Conservation (phyloP, 2,113 vertebrate species). For the Abramis brama region DNA sequence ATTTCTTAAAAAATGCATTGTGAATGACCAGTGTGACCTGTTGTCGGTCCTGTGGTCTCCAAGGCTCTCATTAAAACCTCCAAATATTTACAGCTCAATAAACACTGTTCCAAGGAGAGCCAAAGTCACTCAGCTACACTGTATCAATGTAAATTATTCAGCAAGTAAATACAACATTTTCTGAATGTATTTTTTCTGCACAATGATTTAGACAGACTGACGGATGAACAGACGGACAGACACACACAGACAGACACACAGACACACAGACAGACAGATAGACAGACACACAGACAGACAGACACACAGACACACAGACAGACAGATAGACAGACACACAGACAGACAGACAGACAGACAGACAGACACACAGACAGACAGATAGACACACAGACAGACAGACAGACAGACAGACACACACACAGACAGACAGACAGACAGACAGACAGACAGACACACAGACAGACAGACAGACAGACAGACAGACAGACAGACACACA, state of each 20-base stretch:
- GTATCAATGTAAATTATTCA: not conserved
- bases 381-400: not conserved
- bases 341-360: too few relatives aligned
- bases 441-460: rapidly evolving
- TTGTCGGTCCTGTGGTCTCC: conserved; percentile 20
- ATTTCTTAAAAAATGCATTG: not conserved
- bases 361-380: too few relatives aligned
- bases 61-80: conserved; percentile 36
- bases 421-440: not conserved
- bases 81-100: conserved; percentile 31
- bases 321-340: not conserved
- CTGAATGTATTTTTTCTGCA: not conserved
- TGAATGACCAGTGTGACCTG: conserved; percentile 1
- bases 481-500: rapidly evolving
- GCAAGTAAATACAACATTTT: not conserved
- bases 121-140: not conserved
- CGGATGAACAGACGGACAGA: rapidly evolving
- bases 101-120: not conserved
- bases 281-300: not conserved
- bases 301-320: rapidly evolving
- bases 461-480: not conserved
- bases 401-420: not conserved
- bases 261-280: rapidly evolving
- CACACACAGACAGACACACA: rapidly evolving
- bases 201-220: not conserved